Evolutionary conservation across 1,140 invertebrate genomes (phyloP).

Genomic region (Ips typographus): DNA sequence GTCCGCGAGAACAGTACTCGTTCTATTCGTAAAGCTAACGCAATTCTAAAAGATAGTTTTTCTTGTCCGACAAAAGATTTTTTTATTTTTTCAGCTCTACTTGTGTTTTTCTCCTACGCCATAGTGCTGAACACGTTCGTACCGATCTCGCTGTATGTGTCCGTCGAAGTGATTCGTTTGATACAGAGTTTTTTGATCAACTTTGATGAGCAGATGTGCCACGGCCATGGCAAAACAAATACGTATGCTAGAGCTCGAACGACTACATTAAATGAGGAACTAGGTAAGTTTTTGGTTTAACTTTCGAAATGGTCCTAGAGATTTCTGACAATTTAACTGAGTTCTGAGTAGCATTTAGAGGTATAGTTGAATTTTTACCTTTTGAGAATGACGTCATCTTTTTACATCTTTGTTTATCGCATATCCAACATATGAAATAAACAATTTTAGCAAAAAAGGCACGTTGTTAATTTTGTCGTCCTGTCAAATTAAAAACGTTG

Average conservation of each 20-base stretch:
- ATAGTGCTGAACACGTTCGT: constrained; percentile 99
- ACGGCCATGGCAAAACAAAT: constrained; percentile 80
- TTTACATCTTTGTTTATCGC: too few species aligned
- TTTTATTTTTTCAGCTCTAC: constrained; percentile 61
- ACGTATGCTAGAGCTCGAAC: constrained; percentile 96
- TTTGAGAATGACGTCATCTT: too few species aligned
- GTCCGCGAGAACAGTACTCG: too few species aligned
- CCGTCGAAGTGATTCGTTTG: constrained; percentile 94
- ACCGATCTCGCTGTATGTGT: constrained; percentile 98
- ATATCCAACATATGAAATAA: too few species aligned
- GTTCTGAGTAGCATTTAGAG: not conserved
- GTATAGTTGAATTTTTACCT: too few species aligned
- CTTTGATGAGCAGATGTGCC: constrained; percentile 97
- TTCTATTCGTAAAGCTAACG: not conserved
- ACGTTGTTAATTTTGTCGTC: too few species aligned
- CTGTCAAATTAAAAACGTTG: too few species aligned
- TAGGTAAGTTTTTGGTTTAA: constrained; percentile 60
- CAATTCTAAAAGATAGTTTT: not conserved
- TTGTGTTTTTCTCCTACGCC: constrained; percentile 99
- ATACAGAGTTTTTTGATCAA: constrained; percentile 96
- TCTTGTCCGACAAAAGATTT: not conserved
- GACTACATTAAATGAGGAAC: constrained; percentile 97
- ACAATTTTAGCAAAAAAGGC: too few species aligned
- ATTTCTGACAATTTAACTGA: not conserved
- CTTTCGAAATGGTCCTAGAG: not conserved